Evolutionary conservation across 2,797 vertebrate species (phyloP).

Genomic region (Miichthys miiuy): DNA sequence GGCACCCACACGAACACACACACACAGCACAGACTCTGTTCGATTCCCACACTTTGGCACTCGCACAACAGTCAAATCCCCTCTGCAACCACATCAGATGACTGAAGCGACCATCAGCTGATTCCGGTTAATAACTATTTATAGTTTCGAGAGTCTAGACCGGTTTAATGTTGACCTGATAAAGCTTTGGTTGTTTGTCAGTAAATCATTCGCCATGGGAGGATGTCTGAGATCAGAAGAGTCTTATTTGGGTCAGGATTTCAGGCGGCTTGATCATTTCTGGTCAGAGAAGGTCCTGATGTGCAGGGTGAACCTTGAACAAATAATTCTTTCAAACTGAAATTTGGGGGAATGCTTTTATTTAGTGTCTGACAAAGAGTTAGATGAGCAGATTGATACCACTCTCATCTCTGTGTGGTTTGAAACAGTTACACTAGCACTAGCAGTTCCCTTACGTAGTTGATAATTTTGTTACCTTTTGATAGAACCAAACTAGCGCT

Average conservation of each 20-base stretch:
- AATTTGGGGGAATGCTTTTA: background rate
- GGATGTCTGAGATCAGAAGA: constrained; percentile 36
- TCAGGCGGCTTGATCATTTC: constrained; percentile 31
- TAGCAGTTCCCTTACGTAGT: no score
- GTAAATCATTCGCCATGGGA: constrained; percentile 24
- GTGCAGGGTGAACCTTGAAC: background rate
- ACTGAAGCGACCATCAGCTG: constrained; percentile 59
- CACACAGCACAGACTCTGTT: constrained; percentile 20
- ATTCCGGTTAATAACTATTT: constrained; percentile 50
- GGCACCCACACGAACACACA: background rate
- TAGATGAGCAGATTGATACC: no score
- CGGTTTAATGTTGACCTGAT: constrained; percentile 35
- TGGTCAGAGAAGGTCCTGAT: constrained; percentile 1
- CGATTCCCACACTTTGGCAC: constrained; percentile 17
- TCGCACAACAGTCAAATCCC: background rate
- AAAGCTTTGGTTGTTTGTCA: constrained; percentile 40
- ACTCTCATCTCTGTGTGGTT: no score
- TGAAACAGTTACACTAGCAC: no score
- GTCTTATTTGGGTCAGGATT: constrained; percentile 53
- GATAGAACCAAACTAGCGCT: background rate
- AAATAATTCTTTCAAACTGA: constrained; percentile 4
- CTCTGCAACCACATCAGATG: constrained; percentile 41
- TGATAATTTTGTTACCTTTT: background rate
- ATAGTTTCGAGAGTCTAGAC: constrained; percentile 1
- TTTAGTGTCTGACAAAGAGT: background rate